phyloP scores from a whole-genome alignment of 2,888 invertebrate species.

The Rhimphoctona megacephalus region DNA sequence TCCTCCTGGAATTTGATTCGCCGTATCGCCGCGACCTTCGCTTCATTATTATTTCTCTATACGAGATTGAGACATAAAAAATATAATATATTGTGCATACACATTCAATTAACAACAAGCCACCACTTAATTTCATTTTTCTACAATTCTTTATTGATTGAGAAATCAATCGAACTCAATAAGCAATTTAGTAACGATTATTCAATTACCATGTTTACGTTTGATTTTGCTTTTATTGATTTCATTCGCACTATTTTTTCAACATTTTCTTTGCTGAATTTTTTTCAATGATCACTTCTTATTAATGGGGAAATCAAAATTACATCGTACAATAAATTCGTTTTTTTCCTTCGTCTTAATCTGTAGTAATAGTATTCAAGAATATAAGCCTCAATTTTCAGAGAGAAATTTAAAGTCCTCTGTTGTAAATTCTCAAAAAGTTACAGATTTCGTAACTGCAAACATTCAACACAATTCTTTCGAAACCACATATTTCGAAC shows the following conservation, averaged over 20 bases:
- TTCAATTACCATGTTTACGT: background rate
- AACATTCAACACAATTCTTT: too few species aligned
- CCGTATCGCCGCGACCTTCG: conserved; percentile 30
- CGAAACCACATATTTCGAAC: too few species aligned
- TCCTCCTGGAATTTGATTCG: background rate
- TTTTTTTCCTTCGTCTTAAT: too few species aligned
- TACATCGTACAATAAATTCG: too few species aligned
- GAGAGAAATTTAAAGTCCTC: too few species aligned
- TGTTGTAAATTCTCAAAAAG: too few species aligned
- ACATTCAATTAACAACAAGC: background rate
- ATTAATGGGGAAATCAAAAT: too few species aligned
- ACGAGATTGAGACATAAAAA: conserved; percentile 2
- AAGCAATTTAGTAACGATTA: background rate
- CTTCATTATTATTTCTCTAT: background rate
- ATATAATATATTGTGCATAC: conserved; percentile 3
- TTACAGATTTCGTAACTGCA: too few species aligned
- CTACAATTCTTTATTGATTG: background rate
- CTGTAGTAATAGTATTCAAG: too few species aligned
- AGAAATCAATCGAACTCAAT: background rate
- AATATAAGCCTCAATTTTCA: too few species aligned
- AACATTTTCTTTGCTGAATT: background rate
- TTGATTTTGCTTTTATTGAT: background rate
- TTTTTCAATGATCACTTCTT: too few species aligned
- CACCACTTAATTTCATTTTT: background rate
- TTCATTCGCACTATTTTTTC: too few species aligned